Evolutionary conservation across 2,113 vertebrate species (phyloP), one percentile per base, ranked within the genome.

Genomic region (Phylloscopus trochilus): DNA sequence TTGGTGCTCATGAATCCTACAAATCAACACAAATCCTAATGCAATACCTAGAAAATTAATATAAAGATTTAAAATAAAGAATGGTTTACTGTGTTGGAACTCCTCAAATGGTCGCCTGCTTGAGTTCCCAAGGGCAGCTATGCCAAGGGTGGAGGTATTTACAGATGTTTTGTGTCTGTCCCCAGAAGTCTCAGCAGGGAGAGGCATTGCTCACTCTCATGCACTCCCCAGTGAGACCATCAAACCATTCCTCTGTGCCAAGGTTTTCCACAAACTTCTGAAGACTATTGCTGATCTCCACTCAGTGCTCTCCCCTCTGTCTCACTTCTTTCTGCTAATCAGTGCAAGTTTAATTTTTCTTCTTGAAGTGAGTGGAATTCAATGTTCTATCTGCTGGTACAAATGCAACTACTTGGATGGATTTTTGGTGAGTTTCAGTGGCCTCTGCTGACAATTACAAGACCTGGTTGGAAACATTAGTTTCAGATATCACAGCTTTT

Each of bases 281-380:
- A 64, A n/a, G 24, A 8, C 13, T 24, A 10, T 20, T 68, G 39
- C 44, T 55, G 39, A 6, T 44, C 9, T 59, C 27, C 16, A 4
- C 13, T 31, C 39, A 8, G 9, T 33, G 5, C 19, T 72, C 39
- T 27, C 24, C 46, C 15, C 26, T 66, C 44, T 55, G 13, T 10
- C 9, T 83, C 39, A 21, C 44, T 41, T 6, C 30, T 43, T 63
- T n/a, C 76, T 69, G 27, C 44, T 64, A 27, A 78, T 43, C 37
- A 68, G 30, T n/a, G n/a, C 8, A 43, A 43, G n/a, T 39, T 89
- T 62, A 63, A 41, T 78, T 89, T 88, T 85, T 44, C 14, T 39
- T 74, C 14, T 18, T 51, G 46, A n/a, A 68, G 98, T 98, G 74
- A 95, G 97, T 90, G 47, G 59, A 56, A 68, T 49, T 46, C 59